phyloP scores from a whole-genome alignment of 1,140 invertebrate genomes.

The Chironomus striatipennis region DNA sequence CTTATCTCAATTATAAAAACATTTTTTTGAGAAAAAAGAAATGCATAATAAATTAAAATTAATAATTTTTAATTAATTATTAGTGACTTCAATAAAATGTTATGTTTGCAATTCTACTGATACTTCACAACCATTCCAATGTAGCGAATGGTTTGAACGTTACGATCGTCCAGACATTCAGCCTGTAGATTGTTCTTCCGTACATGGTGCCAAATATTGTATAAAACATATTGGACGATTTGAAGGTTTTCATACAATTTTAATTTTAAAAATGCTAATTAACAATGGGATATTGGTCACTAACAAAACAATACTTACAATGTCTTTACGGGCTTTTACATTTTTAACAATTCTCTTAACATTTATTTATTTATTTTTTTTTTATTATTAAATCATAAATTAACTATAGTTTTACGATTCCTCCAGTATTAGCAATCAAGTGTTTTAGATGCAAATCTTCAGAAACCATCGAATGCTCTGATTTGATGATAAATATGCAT shows the following conservation, averaged over 20 bases:
- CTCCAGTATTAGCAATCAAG: conserved; percentile 47
- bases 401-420: not conserved
- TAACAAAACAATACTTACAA: not conserved
- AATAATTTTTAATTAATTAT: not conserved
- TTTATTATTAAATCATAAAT: not conserved
- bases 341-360: not conserved
- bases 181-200: conserved; percentile 62
- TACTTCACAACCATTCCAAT: conserved; percentile 68
- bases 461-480: conserved; percentile 62
- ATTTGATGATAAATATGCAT: conserved; percentile 55
- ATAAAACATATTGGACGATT: conserved; percentile 90
- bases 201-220: conserved; percentile 80
- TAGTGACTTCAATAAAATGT: conserved; percentile 63
- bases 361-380: conserved; percentile 24
- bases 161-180: conserved; percentile 54
- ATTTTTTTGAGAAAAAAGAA: no score
- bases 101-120: conserved; percentile 83
- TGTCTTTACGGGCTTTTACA: not conserved
- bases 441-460: conserved; percentile 79
- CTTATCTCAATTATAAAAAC: no score
- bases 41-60: no score
- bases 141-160: conserved; percentile 72
- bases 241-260: conserved; percentile 57
- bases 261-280: not conserved
- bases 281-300: conserved; percentile 22